Evolutionary conservation across 2,797 vertebrate genomes (phyloP).

Genomic region (Xyrichtys novacula): DNA sequence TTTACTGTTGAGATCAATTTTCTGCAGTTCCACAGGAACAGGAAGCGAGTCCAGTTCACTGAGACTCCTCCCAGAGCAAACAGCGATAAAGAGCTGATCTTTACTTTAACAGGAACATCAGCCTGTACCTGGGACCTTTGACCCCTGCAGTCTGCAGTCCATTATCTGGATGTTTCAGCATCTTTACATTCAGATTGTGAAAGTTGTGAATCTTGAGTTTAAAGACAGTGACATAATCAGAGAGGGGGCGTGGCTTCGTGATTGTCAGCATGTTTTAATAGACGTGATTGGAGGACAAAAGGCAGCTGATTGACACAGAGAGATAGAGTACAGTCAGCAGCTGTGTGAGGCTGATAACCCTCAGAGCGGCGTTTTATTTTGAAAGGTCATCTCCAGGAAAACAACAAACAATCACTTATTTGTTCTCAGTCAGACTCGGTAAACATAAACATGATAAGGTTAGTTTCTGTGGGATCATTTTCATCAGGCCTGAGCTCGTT

Average conservation of each 20-base stretch:
- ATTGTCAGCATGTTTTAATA: not conserved
- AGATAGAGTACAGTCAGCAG: not conserved
- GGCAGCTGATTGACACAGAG: not conserved
- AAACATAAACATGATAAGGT: too few species aligned
- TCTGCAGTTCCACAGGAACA: not conserved
- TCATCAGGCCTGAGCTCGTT: not conserved
- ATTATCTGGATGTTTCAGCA: not conserved
- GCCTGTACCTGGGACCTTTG: not conserved
- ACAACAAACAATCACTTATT: too few species aligned
- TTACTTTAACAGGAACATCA: too few species aligned
- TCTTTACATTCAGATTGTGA: too few species aligned
- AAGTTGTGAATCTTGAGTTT: too few species aligned
- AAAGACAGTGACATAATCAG: not conserved
- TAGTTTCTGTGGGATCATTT: too few species aligned
- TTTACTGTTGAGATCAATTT: too few species aligned
- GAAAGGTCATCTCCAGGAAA: too few species aligned
- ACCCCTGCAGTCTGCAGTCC: not conserved
- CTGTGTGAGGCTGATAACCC: constrained; percentile 3
- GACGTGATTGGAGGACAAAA: not conserved
- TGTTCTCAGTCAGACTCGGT: not conserved
- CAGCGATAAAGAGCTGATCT: not conserved
- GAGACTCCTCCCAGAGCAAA: constrained; percentile 7
- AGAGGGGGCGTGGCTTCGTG: not conserved
- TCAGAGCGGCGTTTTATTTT: too few species aligned
- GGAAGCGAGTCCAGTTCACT: not conserved